A percentile compares a stretch with the other conserved stretches of the same genome.
phyloP scores from a whole-genome alignment of 2,888 invertebrate species.

The Cataglyphis cursor region DNA sequence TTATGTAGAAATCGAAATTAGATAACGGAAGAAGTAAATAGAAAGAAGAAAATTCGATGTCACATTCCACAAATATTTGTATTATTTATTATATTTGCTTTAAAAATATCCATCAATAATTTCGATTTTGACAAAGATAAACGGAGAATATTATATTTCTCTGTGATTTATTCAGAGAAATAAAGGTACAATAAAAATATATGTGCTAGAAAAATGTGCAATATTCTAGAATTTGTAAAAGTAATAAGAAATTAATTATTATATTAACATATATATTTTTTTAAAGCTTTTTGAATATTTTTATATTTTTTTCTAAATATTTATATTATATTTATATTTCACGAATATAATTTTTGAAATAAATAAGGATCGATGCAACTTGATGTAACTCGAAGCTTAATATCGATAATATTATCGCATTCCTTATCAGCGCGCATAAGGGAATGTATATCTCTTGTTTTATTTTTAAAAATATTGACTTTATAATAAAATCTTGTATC shows the following conservation, averaged over 20 bases:
- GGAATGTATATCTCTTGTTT: background rate
- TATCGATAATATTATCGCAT: conserved; percentile 8
- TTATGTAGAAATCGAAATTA: too few species aligned
- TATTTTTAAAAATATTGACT: conserved; percentile 8
- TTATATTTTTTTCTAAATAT: background rate
- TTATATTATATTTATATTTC: background rate
- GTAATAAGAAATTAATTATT: background rate
- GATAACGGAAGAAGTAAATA: too few species aligned
- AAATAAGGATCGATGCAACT: background rate
- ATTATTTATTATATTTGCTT: background rate
- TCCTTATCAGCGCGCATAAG: background rate
- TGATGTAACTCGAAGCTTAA: background rate
- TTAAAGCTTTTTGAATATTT: background rate
- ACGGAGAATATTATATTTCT: background rate
- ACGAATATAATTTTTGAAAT: background rate
- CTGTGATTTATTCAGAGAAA: background rate
- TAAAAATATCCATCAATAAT: background rate
- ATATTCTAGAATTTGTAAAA: background rate
- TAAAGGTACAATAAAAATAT: background rate
- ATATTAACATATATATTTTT: background rate
- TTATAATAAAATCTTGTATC: background rate
- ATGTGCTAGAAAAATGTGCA: background rate
- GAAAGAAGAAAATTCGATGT: too few species aligned
- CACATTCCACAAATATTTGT: background rate
- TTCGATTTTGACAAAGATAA: background rate